phyloP scores from a whole-genome alignment of 2,797 vertebrate species.

The Halcyon leucocephala region DNA sequence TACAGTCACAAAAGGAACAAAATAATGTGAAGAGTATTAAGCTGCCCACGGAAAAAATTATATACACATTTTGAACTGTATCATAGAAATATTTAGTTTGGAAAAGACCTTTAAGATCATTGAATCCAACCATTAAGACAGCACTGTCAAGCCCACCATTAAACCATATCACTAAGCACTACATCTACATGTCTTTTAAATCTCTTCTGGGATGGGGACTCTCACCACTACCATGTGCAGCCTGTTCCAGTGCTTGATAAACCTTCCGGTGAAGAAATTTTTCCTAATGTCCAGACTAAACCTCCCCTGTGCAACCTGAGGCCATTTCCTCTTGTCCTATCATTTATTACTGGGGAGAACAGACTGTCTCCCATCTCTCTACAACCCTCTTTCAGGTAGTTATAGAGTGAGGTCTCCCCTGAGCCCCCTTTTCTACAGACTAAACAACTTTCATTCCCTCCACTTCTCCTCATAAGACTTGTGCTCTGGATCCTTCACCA shows the following conservation, averaged over 20 bases:
- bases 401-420: too few relatives aligned
- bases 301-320: too few relatives aligned
- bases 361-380: too few relatives aligned
- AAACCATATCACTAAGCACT: not conserved
- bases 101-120: not conserved
- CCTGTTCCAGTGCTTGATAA: not conserved
- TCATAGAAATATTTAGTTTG: not conserved
- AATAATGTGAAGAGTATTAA: not conserved
- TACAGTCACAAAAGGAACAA: not conserved
- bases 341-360: too few relatives aligned
- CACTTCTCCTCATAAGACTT: too few relatives aligned
- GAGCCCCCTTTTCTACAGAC: too few relatives aligned
- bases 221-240: not conserved
- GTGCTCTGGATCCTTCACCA: too few relatives aligned
- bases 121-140: not conserved
- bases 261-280: not conserved
- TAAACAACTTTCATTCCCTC: too few relatives aligned
- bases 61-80: not conserved
- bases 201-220: not conserved
- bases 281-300: not conserved
- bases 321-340: not conserved
- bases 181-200: not conserved
- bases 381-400: too few relatives aligned
- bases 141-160: not conserved
- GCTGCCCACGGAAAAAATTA: not conserved